Base-by-base conservation (phyloP, 2,797 vertebrate genomes). In the Sebastes matsubarae region DNA sequence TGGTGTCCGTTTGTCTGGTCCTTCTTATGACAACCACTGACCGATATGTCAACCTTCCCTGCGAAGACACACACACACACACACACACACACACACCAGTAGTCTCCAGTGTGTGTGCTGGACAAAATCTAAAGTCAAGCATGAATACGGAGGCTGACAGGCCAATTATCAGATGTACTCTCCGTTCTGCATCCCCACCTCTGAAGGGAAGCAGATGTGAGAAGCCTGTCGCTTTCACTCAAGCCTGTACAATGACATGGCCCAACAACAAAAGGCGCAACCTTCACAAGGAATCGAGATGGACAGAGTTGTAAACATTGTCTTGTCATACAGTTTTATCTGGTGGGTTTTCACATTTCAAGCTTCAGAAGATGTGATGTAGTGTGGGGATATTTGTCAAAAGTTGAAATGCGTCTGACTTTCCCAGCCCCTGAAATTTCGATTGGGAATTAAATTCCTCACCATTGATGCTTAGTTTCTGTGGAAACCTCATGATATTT, bases 101-200 rank as follows among this genome's bases (percentile, higher is more conserved):
- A 67, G 68, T 88, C 80, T 84, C 81, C n/a, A 75, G 83, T 76
- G 87, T 80, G 70, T 76, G 65, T 61, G 78, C 79, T 82, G 85
- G 87, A 90, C 88, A 86, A 71, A 82, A 86, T 93, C 89, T 89
- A 88, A 93, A 94, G 91, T 92, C 91, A 88, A 85, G 86, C 92
- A 88, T 94, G 90, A 93, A 93, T 89, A 93, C 88, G 83, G 79
- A 90, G 83, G 83, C 86, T 93, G 94, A 94, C 93, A 92, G 88
- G 84, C 88, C 88, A 93, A 95, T 95, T 94, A 94, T 91, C 92
- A 90, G 89, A 94, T 89, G 84, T 80, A 82, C 76, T 82, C 76
- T 86, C 83, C 75, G 77, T 87, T 91, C 91, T 89, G 87, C 91
- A 84, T 87, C 84, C 73, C 61, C 86, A 74, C 85, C 88, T 87